Base-by-base conservation (phyloP, 2,797 vertebrate species). In the Dryobates pubescens region DNA sequence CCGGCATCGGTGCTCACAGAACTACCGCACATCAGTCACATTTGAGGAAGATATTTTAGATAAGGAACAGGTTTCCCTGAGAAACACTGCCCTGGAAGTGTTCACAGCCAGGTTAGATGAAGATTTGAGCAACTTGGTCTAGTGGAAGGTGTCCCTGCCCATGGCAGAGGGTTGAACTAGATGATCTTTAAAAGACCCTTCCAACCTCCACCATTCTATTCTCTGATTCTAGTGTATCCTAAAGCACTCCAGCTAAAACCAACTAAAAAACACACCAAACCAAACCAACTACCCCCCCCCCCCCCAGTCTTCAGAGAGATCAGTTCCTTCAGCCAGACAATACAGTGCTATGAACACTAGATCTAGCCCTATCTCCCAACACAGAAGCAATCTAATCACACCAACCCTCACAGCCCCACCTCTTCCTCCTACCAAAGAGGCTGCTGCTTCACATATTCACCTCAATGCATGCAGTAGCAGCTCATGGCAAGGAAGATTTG, bases 351-450 rank as follows among this genome's bases (percentile, higher is more conserved):
- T 5, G 2, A 84, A 38, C 34, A 70, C 53, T 13, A 23, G 20
- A 59, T 8, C 34, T 15, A 43, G 34, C 38, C 11, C 16, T 57
- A 7, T 9, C 34, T 63, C 49, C 38, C 56, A 77, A 10, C 13
- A 7, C 0, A 1, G 9, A 80, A 23, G 63, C 1, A 0, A 75
- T 24, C 29, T 73, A 47, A 70, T 15, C 32, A 16, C 2, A 67
- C 23, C 62, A 75, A 63, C 3, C 16, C 15, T 63, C 43, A 62
- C 63, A 43, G 43, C 18, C 10, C 29, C 32, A 26, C 23, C 65
- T 57, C 45, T 36, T 86, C 30, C 51, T 89, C 26, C 59, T 45
- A 45, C 34, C 41, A 47, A n/a, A 15, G 10, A 64, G 17, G 51
- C 34, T 41, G 17, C 29, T 81, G 45, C n/a, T 73, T 81, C 71